Evolutionary conservation across 2,797 vertebrate genomes (phyloP), one percentile per base, ranked within the genome.

Genomic region (Coregonus suidteri): DNA sequence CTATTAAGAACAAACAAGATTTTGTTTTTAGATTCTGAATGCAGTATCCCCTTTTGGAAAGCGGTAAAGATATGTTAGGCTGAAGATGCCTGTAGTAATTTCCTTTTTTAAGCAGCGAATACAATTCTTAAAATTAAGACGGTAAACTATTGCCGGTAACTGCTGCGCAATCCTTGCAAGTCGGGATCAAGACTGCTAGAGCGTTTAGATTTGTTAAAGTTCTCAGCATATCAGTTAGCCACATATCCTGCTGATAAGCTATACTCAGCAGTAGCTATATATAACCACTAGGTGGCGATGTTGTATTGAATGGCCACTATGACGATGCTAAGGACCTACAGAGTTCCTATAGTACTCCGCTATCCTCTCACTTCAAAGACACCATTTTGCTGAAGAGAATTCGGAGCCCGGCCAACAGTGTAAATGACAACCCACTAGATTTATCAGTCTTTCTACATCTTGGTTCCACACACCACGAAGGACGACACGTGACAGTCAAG

Each of bases 41-140:
- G 93, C 90, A 93, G 92, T 92, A 90, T 92, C 92, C 91, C 90
- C 91, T 91, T 91, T 69, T 75, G 80, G 76, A 81, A 79, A 68
- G 73, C 25, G 51, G 78, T 74, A 64, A 68, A 67, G 77, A 82
- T 11, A 73, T 73, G 77, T 74, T 70, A 79, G 30, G 6, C 35
- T 81, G 68, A 81, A 68, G 73, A 67, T 7, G 30, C 35, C 73
- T 70, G 35, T 71, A 74, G 47, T 18, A 74, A 15, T 20, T 4
- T 67, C 6, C 68, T 72, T 56, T 66, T 83, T 37, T 75, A 75
- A 77, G 41, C 59, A 77, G 54, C 25, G 18, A 67, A 53, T 13
- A 75, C 30, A 41, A 53, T 64, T 64, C 35, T 41, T 70, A 15
- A 18, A 73, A 25, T 41, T 13, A 25, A 14, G 47, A 25, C 52